phyloP scores from a whole-genome alignment of 2,888 invertebrate genomes.

The Salticus scenicus region DNA sequence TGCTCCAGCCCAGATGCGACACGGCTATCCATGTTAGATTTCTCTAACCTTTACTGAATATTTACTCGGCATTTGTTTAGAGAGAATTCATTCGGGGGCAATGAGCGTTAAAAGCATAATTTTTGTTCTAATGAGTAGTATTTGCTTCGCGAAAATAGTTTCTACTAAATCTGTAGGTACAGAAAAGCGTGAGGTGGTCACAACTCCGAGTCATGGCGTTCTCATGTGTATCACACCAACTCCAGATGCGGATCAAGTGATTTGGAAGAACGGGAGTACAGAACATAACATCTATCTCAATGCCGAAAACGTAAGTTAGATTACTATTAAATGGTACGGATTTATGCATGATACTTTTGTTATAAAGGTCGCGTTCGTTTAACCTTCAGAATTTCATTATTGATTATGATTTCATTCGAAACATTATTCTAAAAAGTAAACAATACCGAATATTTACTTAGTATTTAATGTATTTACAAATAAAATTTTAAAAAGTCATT shows the following conservation, averaged over 20 bases:
- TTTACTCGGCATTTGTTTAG: neutral
- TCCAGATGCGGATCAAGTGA: constrained; percentile 32
- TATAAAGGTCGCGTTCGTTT: too few relatives aligned
- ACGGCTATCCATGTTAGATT: constrained; percentile 14
- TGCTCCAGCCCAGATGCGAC: constrained; percentile 46
- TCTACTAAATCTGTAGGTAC: neutral
- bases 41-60: neutral
- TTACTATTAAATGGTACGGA: neutral
- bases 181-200: neutral
- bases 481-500: too few relatives aligned
- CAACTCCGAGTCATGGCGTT: constrained; percentile 7
- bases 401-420: too few relatives aligned
- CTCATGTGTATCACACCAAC: constrained; percentile 27
- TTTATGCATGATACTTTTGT: too few relatives aligned
- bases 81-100: neutral
- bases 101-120: constrained; percentile 7
- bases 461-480: too few relatives aligned
- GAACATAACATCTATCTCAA: constrained; percentile 34
- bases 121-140: neutral
- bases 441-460: too few relatives aligned
- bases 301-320: constrained; percentile 42
- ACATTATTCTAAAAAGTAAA: too few relatives aligned
- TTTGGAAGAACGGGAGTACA: constrained; percentile 40
- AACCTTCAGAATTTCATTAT: too few relatives aligned
- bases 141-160: constrained; percentile 19